Conservation (phyloP, 2,113 vertebrate genomes). For the Nicator chloris region DNA sequence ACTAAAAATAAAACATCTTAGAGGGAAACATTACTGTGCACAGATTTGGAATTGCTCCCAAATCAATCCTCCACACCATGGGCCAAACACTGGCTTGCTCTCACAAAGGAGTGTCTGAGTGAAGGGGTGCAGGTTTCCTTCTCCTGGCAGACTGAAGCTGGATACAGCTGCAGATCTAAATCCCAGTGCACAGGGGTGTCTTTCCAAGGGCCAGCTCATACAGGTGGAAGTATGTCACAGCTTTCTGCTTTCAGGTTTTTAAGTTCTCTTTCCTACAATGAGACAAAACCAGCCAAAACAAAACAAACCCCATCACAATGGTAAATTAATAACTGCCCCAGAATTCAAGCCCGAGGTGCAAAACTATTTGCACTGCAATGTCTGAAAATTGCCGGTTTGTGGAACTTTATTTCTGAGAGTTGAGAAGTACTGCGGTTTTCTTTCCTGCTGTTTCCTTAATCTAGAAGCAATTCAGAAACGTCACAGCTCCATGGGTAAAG, state of each 20-base stretch:
- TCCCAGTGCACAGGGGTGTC: background rate
- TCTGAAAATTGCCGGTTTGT: background rate
- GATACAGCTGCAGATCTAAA: background rate
- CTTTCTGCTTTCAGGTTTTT: background rate
- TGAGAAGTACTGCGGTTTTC: background rate
- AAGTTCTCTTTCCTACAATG: background rate
- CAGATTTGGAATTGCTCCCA: background rate
- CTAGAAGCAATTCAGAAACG: background rate
- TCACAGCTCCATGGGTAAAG: background rate
- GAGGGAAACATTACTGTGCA: background rate
- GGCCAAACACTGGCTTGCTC: background rate
- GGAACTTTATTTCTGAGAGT: background rate
- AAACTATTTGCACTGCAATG: background rate
- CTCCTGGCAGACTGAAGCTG: background rate
- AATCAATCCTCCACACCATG: background rate
- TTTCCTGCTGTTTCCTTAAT: background rate
- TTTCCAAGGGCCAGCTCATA: background rate
- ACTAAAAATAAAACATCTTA: background rate
- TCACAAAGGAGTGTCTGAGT: background rate
- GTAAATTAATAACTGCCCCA: background rate
- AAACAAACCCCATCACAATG: background rate
- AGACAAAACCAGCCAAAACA: background rate
- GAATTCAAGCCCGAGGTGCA: background rate
- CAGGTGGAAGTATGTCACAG: background rate
- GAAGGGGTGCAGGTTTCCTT: background rate